These are phyloP conservation scores for Rhagologus leucostigma DNA, from an alignment of 2,113 vertebrate genomes.

Conservation along the genomic window DNA sequence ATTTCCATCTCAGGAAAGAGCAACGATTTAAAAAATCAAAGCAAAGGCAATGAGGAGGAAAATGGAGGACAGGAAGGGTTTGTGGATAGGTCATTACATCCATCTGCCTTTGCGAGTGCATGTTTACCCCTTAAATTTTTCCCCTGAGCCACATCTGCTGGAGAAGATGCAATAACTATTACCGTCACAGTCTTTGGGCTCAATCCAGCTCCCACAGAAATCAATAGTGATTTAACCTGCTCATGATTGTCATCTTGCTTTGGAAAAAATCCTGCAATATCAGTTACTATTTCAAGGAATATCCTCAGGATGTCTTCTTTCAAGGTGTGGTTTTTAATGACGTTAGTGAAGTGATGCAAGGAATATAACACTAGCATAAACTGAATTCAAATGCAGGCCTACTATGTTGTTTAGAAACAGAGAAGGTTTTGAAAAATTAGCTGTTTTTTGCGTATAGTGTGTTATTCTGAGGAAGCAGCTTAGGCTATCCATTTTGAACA, in stretches of 20 bases:
- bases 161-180: constrained; percentile 15
- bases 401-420: neutral
- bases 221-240: constrained; percentile 30
- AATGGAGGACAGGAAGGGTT: neutral
- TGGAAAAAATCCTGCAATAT: constrained; percentile 2
- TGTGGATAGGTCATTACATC: constrained; percentile 34
- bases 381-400: neutral
- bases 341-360: neutral
- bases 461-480: neutral
- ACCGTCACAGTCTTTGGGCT: neutral
- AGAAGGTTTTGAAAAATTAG: neutral
- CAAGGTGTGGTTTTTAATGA: neutral
- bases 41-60: constrained; percentile 38
- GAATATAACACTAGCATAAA: neutral
- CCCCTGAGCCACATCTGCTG: constrained; percentile 8
- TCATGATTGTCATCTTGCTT: neutral
- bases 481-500: neutral
- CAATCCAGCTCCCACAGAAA: constrained; percentile 23
- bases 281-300: constrained; percentile 27
- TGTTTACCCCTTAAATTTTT: constrained; percentile 35
- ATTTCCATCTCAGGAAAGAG: constrained; percentile 18
- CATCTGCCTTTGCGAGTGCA: neutral
- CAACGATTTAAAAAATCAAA: constrained; percentile 27
- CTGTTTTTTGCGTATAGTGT: neutral
- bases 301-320: constrained; percentile 1